Percentiles rank a stretch among this genome's conserved stretches.
phyloP scores from a whole-genome alignment of 2,888 invertebrate species.

The Tethea ocularis region DNA sequence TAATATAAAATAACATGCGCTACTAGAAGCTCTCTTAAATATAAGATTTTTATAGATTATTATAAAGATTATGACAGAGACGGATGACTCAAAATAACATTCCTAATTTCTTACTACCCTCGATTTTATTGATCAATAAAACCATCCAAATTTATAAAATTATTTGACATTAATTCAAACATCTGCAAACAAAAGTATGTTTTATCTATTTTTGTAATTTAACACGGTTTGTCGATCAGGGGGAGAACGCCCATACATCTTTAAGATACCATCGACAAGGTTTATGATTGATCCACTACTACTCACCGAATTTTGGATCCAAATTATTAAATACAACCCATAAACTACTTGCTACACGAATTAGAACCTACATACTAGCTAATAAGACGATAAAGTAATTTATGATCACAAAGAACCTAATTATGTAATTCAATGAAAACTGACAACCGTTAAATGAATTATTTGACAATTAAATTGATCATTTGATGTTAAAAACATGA shows the following conservation, averaged over 20 bases:
- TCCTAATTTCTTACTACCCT: background rate
- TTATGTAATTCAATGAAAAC: background rate
- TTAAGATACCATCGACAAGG: slow-evolving; percentile 11
- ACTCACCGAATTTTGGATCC: slow-evolving; percentile 4
- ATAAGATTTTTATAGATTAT: no score
- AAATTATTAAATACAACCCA: background rate
- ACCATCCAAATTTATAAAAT: background rate
- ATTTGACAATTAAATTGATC: slow-evolving; percentile 9
- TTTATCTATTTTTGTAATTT: slow-evolving; percentile 3
- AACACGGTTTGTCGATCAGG: slow-evolving; percentile 8
- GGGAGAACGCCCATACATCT: slow-evolving; percentile 10
- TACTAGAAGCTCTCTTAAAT: no score
- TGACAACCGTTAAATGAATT: slow-evolving; percentile 3
- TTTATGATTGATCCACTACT: slow-evolving; percentile 13
- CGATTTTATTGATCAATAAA: background rate
- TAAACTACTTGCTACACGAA: background rate
- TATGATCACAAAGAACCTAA: background rate
- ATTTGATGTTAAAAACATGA: slow-evolving; percentile 4
- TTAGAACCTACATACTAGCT: background rate
- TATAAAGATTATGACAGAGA: no score
- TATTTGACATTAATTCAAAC: background rate
- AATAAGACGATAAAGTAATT: background rate
- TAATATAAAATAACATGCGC: no score
- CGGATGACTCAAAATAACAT: no score
- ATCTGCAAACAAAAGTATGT: slow-evolving; percentile 11